Conservation (phyloP, 2,113 vertebrate species). For the Vicugna pacos region DNA sequence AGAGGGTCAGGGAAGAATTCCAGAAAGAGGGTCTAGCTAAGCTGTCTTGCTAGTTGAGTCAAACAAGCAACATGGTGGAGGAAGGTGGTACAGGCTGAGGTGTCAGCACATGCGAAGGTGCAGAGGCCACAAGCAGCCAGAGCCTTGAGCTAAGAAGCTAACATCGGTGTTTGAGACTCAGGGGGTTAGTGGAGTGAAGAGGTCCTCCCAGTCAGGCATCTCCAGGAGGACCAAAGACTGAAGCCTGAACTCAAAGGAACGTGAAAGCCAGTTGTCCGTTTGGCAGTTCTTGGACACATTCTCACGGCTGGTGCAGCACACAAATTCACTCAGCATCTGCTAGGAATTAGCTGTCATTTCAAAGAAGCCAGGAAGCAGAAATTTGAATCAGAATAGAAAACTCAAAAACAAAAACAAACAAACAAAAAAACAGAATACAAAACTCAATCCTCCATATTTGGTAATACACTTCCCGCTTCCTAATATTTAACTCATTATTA, state of each 20-base stretch:
- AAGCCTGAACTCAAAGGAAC: not conserved
- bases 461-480: not conserved
- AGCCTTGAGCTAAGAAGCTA: not conserved
- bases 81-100: not conserved
- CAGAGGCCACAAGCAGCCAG: not conserved
- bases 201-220: too few species aligned
- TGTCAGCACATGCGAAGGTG: not conserved
- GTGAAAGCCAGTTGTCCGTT: not conserved
- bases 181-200: not conserved
- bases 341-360: conserved; percentile 47
- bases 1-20: not conserved
- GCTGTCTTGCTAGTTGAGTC: not conserved
- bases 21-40: not conserved
- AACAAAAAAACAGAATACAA: not conserved
- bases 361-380: conserved; percentile 49
- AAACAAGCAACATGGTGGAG: not conserved
- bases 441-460: not conserved
- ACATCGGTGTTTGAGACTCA: not conserved
- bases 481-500: not conserved
- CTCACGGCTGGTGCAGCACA: not conserved
- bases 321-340: not conserved
- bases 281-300: not conserved
- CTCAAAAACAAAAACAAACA: not conserved
- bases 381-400: conserved; percentile 48
- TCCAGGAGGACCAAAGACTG: not conserved